Evolutionary conservation across 1,140 invertebrate species (phyloP).

Genomic region (Limonius californicus): DNA sequence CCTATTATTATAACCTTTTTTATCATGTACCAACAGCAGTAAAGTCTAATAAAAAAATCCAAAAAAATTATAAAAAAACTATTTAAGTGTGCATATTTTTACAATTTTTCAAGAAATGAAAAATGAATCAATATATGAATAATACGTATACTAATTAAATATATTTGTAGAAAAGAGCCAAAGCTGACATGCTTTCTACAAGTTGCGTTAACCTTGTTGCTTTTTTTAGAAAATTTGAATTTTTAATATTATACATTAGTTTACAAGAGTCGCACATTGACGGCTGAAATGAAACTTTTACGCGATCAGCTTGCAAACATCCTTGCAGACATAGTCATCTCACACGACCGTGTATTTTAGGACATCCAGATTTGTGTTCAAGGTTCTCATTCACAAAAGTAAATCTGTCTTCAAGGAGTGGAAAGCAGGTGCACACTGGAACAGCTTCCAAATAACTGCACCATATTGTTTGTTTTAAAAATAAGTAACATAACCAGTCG

Average conservation of each 20-base stretch:
- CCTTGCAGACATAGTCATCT: neutral
- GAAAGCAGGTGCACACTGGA: neutral
- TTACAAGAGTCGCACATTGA: constrained; percentile 20
- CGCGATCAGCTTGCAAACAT: neutral
- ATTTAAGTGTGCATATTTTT: constrained; percentile 41
- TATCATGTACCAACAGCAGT: constrained; percentile 31
- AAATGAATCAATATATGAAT: constrained; percentile 31
- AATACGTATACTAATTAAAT: constrained; percentile 37
- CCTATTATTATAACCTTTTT: constrained; percentile 12
- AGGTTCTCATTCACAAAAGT: no score
- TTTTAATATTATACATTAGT: constrained; percentile 2
- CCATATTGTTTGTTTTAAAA: neutral
- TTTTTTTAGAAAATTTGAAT: constrained; percentile 23
- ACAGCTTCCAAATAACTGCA: neutral
- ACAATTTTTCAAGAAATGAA: constrained; percentile 35
- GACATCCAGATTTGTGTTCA: no score
- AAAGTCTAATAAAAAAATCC: constrained; percentile 33
- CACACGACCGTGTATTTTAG: no score
- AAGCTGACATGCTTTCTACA: constrained; percentile 32
- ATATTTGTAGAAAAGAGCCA: constrained; percentile 26
- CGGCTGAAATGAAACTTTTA: neutral
- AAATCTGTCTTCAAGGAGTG: no score
- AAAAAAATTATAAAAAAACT: constrained; percentile 28
- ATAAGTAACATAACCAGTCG: no score
- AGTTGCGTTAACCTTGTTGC: constrained; percentile 35